These are phyloP conservation scores for Peromyscus leucopus DNA, from an alignment of 2,113 vertebrate species.

Conservation along the genomic window DNA sequence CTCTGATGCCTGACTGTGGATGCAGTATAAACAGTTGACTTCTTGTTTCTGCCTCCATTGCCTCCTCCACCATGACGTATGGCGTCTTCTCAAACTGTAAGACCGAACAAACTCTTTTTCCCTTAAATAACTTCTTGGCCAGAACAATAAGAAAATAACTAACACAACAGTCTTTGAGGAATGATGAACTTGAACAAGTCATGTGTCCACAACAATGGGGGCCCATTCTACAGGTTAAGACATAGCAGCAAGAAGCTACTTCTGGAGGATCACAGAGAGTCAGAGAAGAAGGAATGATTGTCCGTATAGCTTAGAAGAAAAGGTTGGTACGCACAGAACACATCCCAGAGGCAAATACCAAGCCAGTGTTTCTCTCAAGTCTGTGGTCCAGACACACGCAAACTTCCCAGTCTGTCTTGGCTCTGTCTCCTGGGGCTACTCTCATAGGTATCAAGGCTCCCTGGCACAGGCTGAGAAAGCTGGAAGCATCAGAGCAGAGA, in stretches of 20 bases:
- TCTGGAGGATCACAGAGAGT: fast-evolving
- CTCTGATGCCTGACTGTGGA: background rate
- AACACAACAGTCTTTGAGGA: background rate
- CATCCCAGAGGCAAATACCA: background rate
- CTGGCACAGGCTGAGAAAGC: background rate
- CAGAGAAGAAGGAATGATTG: background rate
- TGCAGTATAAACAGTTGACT: too few relatives aligned
- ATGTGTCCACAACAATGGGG: background rate
- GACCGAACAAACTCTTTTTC: background rate
- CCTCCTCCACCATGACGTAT: background rate
- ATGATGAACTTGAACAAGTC: background rate
- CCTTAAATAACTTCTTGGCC: background rate
- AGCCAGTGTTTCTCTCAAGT: background rate
- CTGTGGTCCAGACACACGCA: background rate
- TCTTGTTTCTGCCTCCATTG: too few relatives aligned
- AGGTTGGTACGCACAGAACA: background rate
- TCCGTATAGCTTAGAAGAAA: background rate
- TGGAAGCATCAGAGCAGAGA: conserved; percentile 24
- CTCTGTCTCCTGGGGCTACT: background rate
- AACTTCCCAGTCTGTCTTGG: background rate
- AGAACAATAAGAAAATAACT: background rate
- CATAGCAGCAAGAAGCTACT: too few relatives aligned
- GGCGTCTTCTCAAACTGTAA: background rate
- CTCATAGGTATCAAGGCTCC: background rate
- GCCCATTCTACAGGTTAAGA: background rate